These are phyloP conservation scores for Prenolepis imparis DNA, from an alignment of 2,888 invertebrate species.

Conservation along the genomic window DNA sequence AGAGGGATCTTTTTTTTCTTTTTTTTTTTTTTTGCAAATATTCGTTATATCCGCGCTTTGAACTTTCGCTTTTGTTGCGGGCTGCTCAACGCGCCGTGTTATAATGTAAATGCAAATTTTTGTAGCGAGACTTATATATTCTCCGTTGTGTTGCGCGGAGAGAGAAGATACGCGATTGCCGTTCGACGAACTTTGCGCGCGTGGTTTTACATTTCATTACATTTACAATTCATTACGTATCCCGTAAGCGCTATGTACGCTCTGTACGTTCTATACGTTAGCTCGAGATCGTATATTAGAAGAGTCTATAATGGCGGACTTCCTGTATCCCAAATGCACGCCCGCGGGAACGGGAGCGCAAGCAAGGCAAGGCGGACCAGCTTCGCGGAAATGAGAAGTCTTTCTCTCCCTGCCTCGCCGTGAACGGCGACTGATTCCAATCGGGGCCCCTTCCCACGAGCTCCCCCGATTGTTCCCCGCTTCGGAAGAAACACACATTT, in stretches of 20 bases:
- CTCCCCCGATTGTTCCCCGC: constrained; percentile 44
- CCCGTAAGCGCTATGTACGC: background rate
- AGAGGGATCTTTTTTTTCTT: background rate
- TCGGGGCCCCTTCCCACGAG: constrained; percentile 48
- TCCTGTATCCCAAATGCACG: constrained; percentile 41
- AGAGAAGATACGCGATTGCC: background rate
- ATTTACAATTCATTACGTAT: background rate
- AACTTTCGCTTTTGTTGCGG: background rate
- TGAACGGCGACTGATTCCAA: constrained; percentile 46
- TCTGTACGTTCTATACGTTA: background rate
- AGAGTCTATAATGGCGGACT: constrained; percentile 18
- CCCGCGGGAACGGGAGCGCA: constrained; percentile 43
- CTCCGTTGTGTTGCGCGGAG: no score
- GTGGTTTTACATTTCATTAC: background rate
- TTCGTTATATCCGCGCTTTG: background rate
- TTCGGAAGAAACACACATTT: constrained; percentile 51
- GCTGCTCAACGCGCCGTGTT: background rate
- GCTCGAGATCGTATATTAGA: background rate
- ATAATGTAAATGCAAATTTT: background rate
- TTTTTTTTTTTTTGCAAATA: no score
- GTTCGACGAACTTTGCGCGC: background rate
- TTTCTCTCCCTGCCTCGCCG: constrained; percentile 12
- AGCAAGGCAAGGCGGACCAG: constrained; percentile 36
- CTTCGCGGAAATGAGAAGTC: constrained; percentile 52
- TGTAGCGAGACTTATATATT: background rate